Evolutionary conservation across 2,797 vertebrate species (phyloP).

Genomic region (Morelia viridis): DNA sequence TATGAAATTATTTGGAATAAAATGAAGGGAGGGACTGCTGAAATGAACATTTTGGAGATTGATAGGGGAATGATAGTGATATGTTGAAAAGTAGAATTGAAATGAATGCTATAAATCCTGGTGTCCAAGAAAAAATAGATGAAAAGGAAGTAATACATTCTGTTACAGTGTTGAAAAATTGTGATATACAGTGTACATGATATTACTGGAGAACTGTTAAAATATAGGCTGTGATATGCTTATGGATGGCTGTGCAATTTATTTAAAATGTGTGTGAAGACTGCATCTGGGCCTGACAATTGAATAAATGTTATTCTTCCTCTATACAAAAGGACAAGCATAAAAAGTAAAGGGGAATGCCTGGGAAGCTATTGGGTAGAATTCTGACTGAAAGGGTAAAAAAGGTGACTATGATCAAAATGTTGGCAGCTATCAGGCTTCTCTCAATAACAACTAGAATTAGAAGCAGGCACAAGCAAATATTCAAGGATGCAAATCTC

Average conservation of each 20-base stretch:
- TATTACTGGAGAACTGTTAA: not conserved
- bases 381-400: not conserved
- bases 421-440: not conserved
- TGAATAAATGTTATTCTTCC: not conserved
- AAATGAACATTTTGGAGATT: not conserved
- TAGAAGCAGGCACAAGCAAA: not conserved
- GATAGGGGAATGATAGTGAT: not conserved
- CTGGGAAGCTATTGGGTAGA: not conserved
- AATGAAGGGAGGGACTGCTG: not conserved
- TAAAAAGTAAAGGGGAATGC: not conserved
- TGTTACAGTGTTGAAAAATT: not conserved
- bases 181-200: not conserved
- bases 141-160: not conserved
- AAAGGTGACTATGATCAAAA: not conserved
- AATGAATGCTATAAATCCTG: not conserved
- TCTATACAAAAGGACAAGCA: not conserved
- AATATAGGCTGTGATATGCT: not conserved
- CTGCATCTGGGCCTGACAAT: not conserved
- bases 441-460: not conserved
- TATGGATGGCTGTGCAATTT: not conserved
- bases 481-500: not conserved
- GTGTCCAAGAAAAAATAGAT: not conserved
- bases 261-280: not conserved
- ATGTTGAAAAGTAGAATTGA: not conserved
- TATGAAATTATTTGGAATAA: not conserved